These are phyloP conservation scores for Cyphomyrus plagiostoma DNA, from an alignment of 2,113 vertebrate genomes.

Conservation along the genomic window DNA sequence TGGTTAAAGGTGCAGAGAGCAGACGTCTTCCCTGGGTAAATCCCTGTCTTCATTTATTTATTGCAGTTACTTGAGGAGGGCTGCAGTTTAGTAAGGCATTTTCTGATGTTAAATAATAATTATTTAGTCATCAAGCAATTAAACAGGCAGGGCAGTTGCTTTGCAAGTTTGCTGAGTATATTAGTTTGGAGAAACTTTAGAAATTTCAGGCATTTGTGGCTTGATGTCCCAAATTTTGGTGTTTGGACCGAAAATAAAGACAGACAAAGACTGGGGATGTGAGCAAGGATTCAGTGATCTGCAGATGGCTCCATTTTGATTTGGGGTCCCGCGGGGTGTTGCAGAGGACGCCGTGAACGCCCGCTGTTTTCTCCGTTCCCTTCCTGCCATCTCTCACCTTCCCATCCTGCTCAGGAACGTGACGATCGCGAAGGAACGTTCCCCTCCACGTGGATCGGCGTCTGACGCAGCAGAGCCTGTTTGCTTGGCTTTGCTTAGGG, in stretches of 20 bases:
- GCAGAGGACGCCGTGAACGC: not conserved
- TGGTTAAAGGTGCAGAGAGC: not conserved
- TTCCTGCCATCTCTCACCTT: not conserved
- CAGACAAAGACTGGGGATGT: not conserved
- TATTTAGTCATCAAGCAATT: not conserved
- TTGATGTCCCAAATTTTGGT: not conserved
- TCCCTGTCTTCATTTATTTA: not conserved
- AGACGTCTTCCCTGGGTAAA: not conserved
- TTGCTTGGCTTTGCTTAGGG: not conserved
- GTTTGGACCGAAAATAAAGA: not conserved
- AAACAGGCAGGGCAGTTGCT: not conserved
- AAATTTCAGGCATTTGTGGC: not conserved
- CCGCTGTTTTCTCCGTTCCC: not conserved
- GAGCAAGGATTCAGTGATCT: not conserved
- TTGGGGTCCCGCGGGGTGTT: not conserved
- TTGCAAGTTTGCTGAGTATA: not conserved
- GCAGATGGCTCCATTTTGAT: not conserved
- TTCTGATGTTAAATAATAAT: not conserved
- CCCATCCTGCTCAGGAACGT: not conserved
- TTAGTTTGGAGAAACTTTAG: not conserved
- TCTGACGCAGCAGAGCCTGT: not conserved
- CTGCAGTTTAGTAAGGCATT: not conserved
- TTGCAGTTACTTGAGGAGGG: not conserved
- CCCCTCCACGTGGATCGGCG: not conserved
- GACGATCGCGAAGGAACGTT: not conserved